Evolutionary conservation across 2,797 vertebrate genomes (phyloP), one percentile per base, ranked within the genome.

Genomic region (Melanotaenia parkinsoni): DNA sequence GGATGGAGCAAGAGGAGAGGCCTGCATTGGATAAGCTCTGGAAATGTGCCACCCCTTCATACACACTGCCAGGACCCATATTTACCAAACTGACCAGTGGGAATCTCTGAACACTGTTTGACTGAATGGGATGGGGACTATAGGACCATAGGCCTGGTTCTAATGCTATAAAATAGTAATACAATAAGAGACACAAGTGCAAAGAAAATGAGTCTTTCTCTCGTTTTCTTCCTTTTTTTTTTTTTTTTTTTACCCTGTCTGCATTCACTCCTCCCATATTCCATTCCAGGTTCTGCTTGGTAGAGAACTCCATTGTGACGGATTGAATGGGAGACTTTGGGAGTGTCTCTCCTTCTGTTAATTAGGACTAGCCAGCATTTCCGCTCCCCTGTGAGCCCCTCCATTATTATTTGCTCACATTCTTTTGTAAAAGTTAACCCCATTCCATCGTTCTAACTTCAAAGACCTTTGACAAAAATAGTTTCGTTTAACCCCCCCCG

Each of bases 281-380:
- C 90, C 92, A 91, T 93, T 91, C 93, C 76, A 92, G 90, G 95
- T 95, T 96, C 94, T 96, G 95, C 95, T 95, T 93, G 93, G 94
- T 91, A 93, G 94, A 94, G 90, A 91, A 74, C 90, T 85, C 92
- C 92, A 95, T 97, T 97, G 96, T 97, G 91, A 87, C 81, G 61
- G 63, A 75, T 70, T 96, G 95, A 96, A 97, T 95, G 91, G 94
- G 85, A 94, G 92, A 90, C 92, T 93, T 93, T 91, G 91, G 93
- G 88, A 92, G 90, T 91, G 83, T 89, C 91, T 90, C 93, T 93
- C 91, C 87, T 89, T 90, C 95, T 93, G 95, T 95, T 96, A 96
- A 96, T 96, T 95, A 95, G 92, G 92, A 89, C 88, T 89, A 88
- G 87, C 88, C 89, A 85, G 89, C 84, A 91, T 94, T 95, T 95